These are phyloP conservation scores for Aphrophora alni DNA, from an alignment of 2,888 invertebrate genomes.

Conservation along the genomic window DNA sequence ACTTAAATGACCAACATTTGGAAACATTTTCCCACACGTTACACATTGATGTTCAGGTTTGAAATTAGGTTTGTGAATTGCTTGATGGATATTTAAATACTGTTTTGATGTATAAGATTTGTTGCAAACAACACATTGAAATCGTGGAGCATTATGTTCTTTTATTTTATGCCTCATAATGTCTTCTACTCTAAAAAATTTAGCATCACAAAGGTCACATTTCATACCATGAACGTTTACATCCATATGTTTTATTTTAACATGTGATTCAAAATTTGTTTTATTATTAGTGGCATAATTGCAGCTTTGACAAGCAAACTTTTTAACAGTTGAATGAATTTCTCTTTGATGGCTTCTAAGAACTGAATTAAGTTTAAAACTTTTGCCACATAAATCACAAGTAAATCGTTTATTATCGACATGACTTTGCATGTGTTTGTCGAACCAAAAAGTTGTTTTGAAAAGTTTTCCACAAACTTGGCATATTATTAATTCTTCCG, in stretches of 20 bases:
- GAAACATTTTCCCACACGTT: not conserved
- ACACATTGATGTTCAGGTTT: not conserved
- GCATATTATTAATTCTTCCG: conserved; percentile 9
- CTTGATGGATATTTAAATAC: not conserved
- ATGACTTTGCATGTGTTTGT: not conserved
- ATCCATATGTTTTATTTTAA: not conserved
- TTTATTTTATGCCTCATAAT: conserved; percentile 6
- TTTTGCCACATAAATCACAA: not conserved
- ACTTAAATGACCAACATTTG: not conserved
- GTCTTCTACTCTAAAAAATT: not conserved
- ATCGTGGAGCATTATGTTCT: conserved; percentile 4
- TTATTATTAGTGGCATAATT: not conserved
- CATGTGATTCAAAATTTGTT: not conserved
- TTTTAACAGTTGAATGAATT: not conserved
- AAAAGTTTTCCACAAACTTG: conserved; percentile 9
- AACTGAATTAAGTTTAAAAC: conserved; percentile 4
- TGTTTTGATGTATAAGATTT: not conserved
- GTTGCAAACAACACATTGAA: not conserved
- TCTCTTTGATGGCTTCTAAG: not conserved
- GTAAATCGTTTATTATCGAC: not conserved
- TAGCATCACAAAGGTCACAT: not conserved
- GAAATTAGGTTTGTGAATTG: not conserved
- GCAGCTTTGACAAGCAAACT: not conserved
- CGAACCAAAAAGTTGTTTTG: not conserved
- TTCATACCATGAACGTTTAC: not conserved